phyloP scores from a whole-genome alignment of 2,113 vertebrate genomes.

The Grallaria varia region DNA sequence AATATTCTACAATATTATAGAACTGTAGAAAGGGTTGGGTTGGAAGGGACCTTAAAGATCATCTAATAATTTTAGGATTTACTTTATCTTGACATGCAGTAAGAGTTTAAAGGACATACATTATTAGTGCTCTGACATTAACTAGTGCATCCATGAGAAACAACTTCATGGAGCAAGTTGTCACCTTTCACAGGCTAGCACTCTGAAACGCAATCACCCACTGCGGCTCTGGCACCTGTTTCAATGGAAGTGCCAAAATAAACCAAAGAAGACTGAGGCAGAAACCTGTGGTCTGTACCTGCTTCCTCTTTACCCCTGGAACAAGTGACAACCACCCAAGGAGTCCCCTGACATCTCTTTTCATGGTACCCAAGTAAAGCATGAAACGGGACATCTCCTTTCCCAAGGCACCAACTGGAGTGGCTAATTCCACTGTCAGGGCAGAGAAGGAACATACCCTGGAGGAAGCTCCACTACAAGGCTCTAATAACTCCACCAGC shows the following conservation, averaged over 20 bases:
- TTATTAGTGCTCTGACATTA: not conserved
- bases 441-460: not conserved
- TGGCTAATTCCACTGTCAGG: not conserved
- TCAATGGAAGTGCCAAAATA: not conserved
- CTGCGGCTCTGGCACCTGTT: not conserved
- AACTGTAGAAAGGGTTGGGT: not conserved
- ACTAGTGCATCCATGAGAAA: not conserved
- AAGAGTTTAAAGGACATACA: not conserved
- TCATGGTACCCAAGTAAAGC: not conserved
- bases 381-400: not conserved
- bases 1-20: not conserved
- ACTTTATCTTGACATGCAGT: not conserved
- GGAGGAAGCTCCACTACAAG: not conserved
- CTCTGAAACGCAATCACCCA: not conserved
- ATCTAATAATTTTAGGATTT: not conserved
- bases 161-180: not conserved
- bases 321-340: not conserved
- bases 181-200: not conserved
- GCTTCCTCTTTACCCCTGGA: not conserved
- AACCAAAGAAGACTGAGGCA: not conserved
- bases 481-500: not conserved
- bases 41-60: not conserved
- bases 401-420: not conserved
- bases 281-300: not conserved
- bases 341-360: not conserved